Percentiles rank a stretch among this genome's conserved stretches.
Evolutionary conservation across 2,888 invertebrate genomes (phyloP).

Genomic region (Drosophila neonasuta): DNA sequence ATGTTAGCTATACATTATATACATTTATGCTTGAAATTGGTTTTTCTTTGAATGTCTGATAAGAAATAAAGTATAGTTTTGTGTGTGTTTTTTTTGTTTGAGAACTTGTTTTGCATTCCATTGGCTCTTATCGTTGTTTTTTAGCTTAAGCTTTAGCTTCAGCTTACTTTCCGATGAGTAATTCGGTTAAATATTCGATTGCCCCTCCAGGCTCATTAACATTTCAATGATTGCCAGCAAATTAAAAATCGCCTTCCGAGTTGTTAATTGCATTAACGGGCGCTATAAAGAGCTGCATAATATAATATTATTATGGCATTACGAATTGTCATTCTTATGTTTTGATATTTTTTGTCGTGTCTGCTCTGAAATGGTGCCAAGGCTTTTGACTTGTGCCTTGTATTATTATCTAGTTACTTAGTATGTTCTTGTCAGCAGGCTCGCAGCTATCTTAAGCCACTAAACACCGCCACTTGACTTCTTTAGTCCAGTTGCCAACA

Average conservation of each 20-base stretch:
- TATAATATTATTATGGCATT: conserved; percentile 12
- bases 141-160: background rate
- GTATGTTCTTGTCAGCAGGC: conserved; percentile 34
- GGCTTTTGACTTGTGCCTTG: conserved; percentile 16
- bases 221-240: conserved; percentile 10
- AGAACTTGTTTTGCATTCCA: conserved; percentile 12
- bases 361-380: conserved; percentile 37
- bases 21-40: background rate
- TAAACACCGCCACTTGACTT: conserved; percentile 33
- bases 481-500: conserved; percentile 7
- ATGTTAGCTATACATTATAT: background rate
- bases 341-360: background rate
- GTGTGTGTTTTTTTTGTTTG: conserved; percentile 3
- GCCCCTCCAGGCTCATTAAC: conserved; percentile 21
- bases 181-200: background rate
- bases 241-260: background rate
- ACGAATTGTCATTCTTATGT: conserved; percentile 7
- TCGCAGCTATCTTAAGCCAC: conserved; percentile 45
- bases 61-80: conserved; percentile 1
- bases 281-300: conserved; percentile 10
- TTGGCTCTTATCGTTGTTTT: background rate
- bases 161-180: conserved; percentile 2
- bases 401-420: conserved; percentile 33
- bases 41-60: conserved; percentile 8
- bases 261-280: conserved; percentile 31